Evolutionary conservation across 1,140 invertebrate species (phyloP).

Genomic region (Hirudo medicinalis): DNA sequence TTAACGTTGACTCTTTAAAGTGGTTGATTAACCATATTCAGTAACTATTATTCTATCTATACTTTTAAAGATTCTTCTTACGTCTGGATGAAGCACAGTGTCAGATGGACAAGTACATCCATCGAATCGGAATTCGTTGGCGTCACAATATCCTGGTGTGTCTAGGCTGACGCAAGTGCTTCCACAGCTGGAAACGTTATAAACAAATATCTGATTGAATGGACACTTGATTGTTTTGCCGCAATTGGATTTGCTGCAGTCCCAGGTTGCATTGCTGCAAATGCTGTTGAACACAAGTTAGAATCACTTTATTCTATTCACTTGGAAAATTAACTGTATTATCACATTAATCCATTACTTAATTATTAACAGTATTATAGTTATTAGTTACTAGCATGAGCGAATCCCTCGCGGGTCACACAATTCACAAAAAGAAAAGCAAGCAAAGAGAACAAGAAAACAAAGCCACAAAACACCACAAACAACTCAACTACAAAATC

Average conservation of each 20-base stretch:
- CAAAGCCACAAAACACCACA: too few species aligned
- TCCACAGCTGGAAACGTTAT: constrained; percentile 19
- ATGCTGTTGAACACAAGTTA: constrained; percentile 12
- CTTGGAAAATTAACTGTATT: too few species aligned
- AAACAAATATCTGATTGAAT: constrained; percentile 21
- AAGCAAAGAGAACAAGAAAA: background rate
- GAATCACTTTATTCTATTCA: background rate
- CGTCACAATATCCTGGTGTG: background rate
- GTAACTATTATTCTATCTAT: too few species aligned
- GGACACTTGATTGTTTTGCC: constrained; percentile 22
- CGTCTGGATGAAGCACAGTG: background rate
- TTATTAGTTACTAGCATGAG: background rate
- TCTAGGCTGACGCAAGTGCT: constrained; percentile 18
- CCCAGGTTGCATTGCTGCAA: constrained; percentile 23
- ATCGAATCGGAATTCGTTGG: constrained; percentile 1
- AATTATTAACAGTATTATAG: too few species aligned
- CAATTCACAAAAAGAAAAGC: background rate
- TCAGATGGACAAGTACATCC: constrained; percentile 11
- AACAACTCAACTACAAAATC: too few species aligned
- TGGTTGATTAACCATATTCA: too few species aligned
- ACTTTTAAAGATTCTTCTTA: background rate
- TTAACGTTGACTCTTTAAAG: too few species aligned
- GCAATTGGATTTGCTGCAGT: constrained; percentile 23
- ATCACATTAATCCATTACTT: background rate
- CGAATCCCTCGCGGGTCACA: too few species aligned